These are phyloP conservation scores for Platysteira castanea DNA, from an alignment of 2,113 vertebrate species.

Conservation along the genomic window DNA sequence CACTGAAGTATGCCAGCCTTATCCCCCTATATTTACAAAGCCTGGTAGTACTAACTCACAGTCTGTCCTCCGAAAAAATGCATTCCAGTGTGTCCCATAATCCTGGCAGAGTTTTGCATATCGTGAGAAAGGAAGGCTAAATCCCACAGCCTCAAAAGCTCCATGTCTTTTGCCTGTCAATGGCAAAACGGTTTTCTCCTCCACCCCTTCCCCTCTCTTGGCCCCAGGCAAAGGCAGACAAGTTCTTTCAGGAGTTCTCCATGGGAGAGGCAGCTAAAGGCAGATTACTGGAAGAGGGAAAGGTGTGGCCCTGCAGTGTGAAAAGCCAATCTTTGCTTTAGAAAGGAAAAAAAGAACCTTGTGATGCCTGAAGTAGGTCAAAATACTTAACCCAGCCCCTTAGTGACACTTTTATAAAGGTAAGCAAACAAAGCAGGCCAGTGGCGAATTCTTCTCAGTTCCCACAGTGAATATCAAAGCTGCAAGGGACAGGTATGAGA, in stretches of 20 bases:
- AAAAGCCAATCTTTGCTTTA: conserved; percentile 42
- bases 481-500: neutral
- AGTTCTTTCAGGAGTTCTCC: conserved; percentile 31
- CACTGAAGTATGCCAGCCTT: conserved; percentile 26
- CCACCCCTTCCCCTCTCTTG: conserved; percentile 1
- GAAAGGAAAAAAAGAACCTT: neutral
- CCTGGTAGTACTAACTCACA: neutral
- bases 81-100: conserved; percentile 9
- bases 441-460: neutral
- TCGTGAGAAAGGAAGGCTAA: neutral
- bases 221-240: conserved; percentile 35
- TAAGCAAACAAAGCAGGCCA: conserved; percentile 32
- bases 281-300: neutral
- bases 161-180: neutral
- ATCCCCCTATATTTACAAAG: conserved; percentile 12
- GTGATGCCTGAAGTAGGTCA: conserved; percentile 49
- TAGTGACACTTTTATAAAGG: conserved; percentile 24
- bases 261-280: conserved; percentile 13
- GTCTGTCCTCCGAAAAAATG: neutral
- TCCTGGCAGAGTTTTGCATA: neutral
- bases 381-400: conserved; percentile 47
- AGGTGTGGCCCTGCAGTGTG: conserved; percentile 29
- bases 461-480: neutral
- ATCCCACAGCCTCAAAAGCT: neutral
- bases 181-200: neutral